A percentile compares a stretch with the other conserved stretches of the same genome.
These are phyloP conservation scores for Hippopotamyrus pictus DNA, from an alignment of 2,797 vertebrate species.

Conservation along the genomic window DNA sequence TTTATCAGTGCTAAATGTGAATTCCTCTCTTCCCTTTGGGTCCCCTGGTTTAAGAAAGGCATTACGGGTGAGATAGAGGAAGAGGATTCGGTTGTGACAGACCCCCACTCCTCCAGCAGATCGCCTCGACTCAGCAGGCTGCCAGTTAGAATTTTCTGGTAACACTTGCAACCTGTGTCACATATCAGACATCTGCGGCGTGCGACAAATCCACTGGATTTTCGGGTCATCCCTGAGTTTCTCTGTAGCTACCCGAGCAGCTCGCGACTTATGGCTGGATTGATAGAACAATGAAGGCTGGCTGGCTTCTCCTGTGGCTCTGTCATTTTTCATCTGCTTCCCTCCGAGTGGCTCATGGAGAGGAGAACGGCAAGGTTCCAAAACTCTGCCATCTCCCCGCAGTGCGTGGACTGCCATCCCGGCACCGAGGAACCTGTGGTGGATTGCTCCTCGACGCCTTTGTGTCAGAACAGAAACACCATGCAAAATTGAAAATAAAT, in stretches of 20 bases:
- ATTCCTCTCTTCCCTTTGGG: conserved; percentile 42
- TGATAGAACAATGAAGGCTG: conserved; percentile 30
- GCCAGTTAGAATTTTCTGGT: neutral
- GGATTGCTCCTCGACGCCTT: neutral
- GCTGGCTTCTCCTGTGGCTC: conserved; percentile 29
- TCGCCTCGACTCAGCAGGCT: neutral
- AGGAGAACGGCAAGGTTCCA: conserved; percentile 25
- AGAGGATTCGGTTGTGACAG: too few relatives aligned
- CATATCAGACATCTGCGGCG: neutral
- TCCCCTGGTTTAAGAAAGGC: conserved; percentile 32
- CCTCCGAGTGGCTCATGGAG: conserved; percentile 6
- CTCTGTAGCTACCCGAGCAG: conserved; percentile 22
- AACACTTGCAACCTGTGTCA: neutral
- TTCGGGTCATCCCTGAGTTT: conserved; percentile 22
- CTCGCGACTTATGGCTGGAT: conserved; percentile 31
- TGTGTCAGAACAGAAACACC: neutral
- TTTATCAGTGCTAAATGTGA: conserved; percentile 60
- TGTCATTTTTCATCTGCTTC: conserved; percentile 28
- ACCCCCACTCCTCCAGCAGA: neutral
- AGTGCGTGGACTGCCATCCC: neutral
- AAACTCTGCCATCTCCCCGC: neutral
- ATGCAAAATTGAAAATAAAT: neutral
- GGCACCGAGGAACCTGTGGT: neutral
- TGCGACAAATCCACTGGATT: conserved; percentile 24
- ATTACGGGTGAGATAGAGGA: neutral